Conservation (phyloP, 2,797 vertebrate species). For the Poecilia wingei region DNA sequence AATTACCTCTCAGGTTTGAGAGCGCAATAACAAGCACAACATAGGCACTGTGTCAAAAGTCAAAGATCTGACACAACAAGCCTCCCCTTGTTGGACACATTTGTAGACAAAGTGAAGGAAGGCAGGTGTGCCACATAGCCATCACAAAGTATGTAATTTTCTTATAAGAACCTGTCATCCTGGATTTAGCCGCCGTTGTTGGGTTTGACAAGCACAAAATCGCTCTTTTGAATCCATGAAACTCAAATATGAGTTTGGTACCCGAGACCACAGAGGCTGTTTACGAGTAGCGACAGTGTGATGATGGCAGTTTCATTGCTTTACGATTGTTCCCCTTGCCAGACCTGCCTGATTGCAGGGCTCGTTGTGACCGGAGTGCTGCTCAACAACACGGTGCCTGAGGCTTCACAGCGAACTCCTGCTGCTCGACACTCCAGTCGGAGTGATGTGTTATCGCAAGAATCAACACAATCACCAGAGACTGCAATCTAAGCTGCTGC, state of each 20-base stretch:
- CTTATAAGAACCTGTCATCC: constrained; percentile 36
- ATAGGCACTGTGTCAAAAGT: constrained; percentile 53
- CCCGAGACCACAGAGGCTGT: constrained; percentile 31
- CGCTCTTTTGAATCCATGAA: constrained; percentile 38
- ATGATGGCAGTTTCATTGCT: constrained; percentile 44
- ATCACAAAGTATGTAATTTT: constrained; percentile 25
- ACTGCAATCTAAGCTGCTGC: constrained; percentile 2
- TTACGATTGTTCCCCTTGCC: constrained; percentile 35
- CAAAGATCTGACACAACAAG: constrained; percentile 41
- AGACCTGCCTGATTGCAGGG: constrained; percentile 17
- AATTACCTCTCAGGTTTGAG: constrained; percentile 64
- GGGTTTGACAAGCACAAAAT: constrained; percentile 43
- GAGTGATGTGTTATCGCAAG: constrained; percentile 32
- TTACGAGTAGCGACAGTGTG: constrained; percentile 4
- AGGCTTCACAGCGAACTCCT: constrained; percentile 10
- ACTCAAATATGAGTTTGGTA: constrained; percentile 35
- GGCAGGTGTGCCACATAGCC: constrained; percentile 34
- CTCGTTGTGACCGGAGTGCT: constrained; percentile 14
- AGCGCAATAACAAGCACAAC: constrained; percentile 61
- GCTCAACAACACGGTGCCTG: constrained; percentile 30
- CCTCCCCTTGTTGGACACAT: constrained; percentile 31
- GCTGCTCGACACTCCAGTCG: constrained; percentile 34
- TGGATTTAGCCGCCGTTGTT: constrained; percentile 40
- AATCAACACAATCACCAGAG: constrained; percentile 27
- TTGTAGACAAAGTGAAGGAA: constrained; percentile 23